These are phyloP conservation scores for Eucriotettix oculatus DNA, from an alignment of 2,888 invertebrate genomes.

Conservation along the genomic window DNA sequence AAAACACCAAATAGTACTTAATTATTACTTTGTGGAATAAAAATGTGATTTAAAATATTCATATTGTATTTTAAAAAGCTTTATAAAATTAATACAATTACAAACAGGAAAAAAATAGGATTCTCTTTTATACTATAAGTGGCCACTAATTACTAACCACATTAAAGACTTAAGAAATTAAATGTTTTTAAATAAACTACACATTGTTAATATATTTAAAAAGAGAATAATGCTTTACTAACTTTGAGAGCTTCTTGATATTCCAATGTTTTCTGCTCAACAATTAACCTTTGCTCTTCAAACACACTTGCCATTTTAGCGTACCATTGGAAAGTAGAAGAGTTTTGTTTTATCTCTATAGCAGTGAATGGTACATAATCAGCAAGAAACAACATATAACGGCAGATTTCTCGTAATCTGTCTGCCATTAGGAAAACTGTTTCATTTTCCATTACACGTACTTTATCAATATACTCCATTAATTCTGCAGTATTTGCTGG, in stretches of 20 bases:
- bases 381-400: conserved; percentile 65
- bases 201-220: too few species aligned
- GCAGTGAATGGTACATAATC: conserved; percentile 68
- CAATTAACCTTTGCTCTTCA: conserved; percentile 63
- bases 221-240: conserved; percentile 1
- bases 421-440: conserved; percentile 58
- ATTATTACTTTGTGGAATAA: too few species aligned
- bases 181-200: background rate
- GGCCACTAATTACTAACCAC: too few species aligned
- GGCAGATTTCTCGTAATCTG: conserved; percentile 35
- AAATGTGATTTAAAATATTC: background rate
- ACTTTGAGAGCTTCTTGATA: conserved; percentile 67
- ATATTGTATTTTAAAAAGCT: background rate
- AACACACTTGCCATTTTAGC: conserved; percentile 63
- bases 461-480: conserved; percentile 66
- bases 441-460: conserved; percentile 53
- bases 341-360: conserved; percentile 76
- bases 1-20: too few species aligned
- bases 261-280: conserved; percentile 66
- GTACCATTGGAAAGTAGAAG: conserved; percentile 74
- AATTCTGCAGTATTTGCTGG: conserved; percentile 74
- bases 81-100: too few species aligned
- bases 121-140: too few species aligned
- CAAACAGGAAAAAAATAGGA: too few species aligned
- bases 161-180: background rate